A percentile compares a stretch with the other conserved stretches of the same genome.
Evolutionary conservation across 2,888 invertebrate genomes (phyloP).

Genomic region (Cerceris ruficornis): DNA sequence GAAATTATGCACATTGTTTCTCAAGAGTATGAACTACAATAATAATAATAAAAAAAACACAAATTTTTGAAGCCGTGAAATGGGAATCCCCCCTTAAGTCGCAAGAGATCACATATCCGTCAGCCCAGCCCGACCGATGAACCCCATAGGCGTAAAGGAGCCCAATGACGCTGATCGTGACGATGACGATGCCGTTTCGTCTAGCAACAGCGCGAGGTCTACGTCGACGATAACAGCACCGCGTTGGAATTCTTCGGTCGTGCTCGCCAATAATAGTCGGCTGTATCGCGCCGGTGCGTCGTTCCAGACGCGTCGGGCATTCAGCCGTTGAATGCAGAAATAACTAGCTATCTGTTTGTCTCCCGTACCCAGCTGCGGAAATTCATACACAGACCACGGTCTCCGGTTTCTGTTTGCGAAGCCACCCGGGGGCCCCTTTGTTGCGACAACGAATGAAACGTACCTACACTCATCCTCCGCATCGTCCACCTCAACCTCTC

Average conservation of each 20-base stretch:
- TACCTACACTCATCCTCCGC: slow-evolving; percentile 62
- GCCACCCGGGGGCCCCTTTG: slow-evolving; percentile 70
- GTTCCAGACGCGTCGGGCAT: slow-evolving; percentile 70
- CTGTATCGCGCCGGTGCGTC: slow-evolving; percentile 68
- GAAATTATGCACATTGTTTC: too few relatives aligned
- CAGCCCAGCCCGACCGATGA: too few relatives aligned
- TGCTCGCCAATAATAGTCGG: slow-evolving; percentile 66
- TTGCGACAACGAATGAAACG: slow-evolving; percentile 69
- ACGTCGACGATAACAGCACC: slow-evolving; percentile 54
- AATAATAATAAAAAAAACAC: too few relatives aligned
- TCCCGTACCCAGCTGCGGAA: slow-evolving; percentile 69
- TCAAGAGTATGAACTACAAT: too few relatives aligned
- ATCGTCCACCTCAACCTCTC: slow-evolving; percentile 36
- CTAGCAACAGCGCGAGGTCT: slow-evolving; percentile 24
- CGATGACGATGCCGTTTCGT: slow-evolving; percentile 48
- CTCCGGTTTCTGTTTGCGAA: slow-evolving; percentile 71
- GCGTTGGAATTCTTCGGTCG: slow-evolving; percentile 66
- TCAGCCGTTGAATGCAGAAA: slow-evolving; percentile 70
- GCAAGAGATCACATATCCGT: too few relatives aligned
- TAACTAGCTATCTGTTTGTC: slow-evolving; percentile 73
- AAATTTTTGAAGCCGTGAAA: too few relatives aligned
- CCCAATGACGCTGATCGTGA: neutral
- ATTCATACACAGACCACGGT: slow-evolving; percentile 71
- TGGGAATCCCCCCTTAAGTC: too few relatives aligned
- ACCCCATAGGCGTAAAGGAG: too few relatives aligned